A percentile compares a stretch with the other conserved stretches of the same genome.
Conservation (phyloP, 2,888 invertebrate species). For the Synergus japonicus region DNA sequence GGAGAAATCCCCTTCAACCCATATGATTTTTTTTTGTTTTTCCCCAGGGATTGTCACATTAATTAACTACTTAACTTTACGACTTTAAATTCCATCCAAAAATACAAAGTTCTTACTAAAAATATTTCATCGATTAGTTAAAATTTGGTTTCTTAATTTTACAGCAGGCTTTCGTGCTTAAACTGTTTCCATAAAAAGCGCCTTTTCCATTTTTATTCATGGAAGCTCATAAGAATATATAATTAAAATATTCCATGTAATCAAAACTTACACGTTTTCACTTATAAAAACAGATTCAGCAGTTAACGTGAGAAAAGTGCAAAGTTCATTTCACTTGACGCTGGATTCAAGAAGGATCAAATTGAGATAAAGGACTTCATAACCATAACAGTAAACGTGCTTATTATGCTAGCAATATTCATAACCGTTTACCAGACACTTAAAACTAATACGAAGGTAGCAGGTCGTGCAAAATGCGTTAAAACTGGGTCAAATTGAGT, state of each 20-base stretch:
- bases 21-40: not conserved
- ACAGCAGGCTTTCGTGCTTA: too few relatives aligned
- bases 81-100: too few relatives aligned
- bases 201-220: not conserved
- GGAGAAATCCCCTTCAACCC: not conserved
- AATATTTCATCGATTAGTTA: not conserved
- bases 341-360: conserved; percentile 26
- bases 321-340: conserved; percentile 19
- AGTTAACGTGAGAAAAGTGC: conserved; percentile 16
- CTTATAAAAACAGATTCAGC: not conserved
- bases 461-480: conserved; percentile 4
- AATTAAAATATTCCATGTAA: not conserved
- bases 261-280: not conserved
- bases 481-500: conserved; percentile 12
- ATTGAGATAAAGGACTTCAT: conserved; percentile 32
- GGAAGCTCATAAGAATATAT: not conserved
- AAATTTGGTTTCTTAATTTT: not conserved
- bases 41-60: not conserved
- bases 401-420: conserved; percentile 20
- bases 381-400: conserved; percentile 5
- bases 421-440: conserved; percentile 31
- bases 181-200: not conserved
- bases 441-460: conserved; percentile 9
- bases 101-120: too few relatives aligned
- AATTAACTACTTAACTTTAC: not conserved